A percentile compares a stretch with the other conserved stretches of the same genome.
phyloP scores from a whole-genome alignment of 2,113 vertebrate genomes.

The Vulpes ferrilata region DNA sequence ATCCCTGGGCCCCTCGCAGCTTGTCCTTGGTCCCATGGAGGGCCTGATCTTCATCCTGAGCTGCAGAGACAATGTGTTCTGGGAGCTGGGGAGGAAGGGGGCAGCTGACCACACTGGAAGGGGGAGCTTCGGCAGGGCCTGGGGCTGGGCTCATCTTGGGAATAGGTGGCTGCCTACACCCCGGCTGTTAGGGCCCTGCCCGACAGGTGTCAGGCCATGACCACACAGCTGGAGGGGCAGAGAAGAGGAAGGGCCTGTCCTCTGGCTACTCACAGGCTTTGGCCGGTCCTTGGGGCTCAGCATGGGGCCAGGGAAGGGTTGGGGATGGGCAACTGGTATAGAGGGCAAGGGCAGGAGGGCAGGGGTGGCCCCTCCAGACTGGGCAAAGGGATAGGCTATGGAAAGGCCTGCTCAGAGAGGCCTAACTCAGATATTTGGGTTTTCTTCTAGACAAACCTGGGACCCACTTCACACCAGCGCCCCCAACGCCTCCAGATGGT shows the following conservation, averaged over 20 bases:
- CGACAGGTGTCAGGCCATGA: neutral
- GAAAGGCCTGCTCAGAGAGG: accelerated
- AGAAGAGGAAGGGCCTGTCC: neutral
- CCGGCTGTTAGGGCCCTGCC: neutral
- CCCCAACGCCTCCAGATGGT: constrained; percentile 92
- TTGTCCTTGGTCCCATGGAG: neutral
- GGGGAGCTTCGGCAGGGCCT: neutral
- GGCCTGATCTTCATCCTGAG: neutral
- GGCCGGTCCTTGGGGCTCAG: neutral
- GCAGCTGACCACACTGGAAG: neutral
- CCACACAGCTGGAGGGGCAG: neutral
- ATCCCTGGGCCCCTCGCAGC: neutral
- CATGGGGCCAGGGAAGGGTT: neutral
- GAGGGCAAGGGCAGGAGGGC: neutral
- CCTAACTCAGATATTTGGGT: constrained; percentile 16
- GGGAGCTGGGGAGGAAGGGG: neutral
- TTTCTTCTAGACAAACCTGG: constrained; percentile 95
- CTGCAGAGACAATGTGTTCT: neutral
- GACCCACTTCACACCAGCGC: constrained; percentile 91
- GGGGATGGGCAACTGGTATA: neutral
- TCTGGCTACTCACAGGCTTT: neutral
- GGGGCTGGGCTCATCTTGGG: neutral
- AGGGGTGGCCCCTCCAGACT: neutral
- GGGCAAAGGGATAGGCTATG: neutral
- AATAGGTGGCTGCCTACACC: neutral